These are phyloP conservation scores for Tetranychus cinnabarinus DNA, from an alignment of 1,140 invertebrate genomes.

Conservation along the genomic window DNA sequence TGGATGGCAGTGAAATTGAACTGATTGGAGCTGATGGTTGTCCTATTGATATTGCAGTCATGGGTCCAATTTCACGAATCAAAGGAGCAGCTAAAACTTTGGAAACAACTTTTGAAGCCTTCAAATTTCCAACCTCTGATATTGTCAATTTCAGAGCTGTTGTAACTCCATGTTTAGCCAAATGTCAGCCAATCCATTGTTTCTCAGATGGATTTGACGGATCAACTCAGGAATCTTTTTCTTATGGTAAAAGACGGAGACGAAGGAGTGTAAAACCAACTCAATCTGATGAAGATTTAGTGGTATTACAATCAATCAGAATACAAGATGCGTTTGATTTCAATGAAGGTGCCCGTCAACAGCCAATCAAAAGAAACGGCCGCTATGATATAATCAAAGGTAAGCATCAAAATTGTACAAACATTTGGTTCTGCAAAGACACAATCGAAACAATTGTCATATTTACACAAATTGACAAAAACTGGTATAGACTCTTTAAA, in stretches of 20 bases:
- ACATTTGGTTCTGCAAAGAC: too few species aligned
- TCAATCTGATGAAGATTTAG: background rate
- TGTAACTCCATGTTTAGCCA: conserved; percentile 72
- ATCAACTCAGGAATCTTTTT: background rate
- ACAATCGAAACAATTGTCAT: too few species aligned
- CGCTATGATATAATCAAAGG: too few species aligned
- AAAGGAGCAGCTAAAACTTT: background rate
- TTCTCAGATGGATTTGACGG: background rate
- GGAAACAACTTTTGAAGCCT: conserved; percentile 59
- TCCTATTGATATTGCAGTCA: conserved; percentile 71
- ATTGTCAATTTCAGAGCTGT: conserved; percentile 74
- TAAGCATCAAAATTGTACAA: too few species aligned
- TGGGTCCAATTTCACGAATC: conserved; percentile 44
- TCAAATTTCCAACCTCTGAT: conserved; percentile 84
- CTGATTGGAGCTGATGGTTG: conserved; percentile 57
- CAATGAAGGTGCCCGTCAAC: too few species aligned
- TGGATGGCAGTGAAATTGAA: conserved; percentile 53
- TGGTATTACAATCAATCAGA: background rate
- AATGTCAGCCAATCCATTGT: conserved; percentile 43
- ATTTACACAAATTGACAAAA: too few species aligned
- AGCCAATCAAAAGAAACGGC: too few species aligned
- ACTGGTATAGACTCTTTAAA: too few species aligned
- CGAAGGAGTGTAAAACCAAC: background rate
- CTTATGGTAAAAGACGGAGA: background rate
- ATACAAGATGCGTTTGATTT: background rate